Percentiles rank a stretch among this genome's conserved stretches.
Evolutionary conservation across 1,140 invertebrate genomes (phyloP).

Genomic region (Kradibia gibbosae): DNA sequence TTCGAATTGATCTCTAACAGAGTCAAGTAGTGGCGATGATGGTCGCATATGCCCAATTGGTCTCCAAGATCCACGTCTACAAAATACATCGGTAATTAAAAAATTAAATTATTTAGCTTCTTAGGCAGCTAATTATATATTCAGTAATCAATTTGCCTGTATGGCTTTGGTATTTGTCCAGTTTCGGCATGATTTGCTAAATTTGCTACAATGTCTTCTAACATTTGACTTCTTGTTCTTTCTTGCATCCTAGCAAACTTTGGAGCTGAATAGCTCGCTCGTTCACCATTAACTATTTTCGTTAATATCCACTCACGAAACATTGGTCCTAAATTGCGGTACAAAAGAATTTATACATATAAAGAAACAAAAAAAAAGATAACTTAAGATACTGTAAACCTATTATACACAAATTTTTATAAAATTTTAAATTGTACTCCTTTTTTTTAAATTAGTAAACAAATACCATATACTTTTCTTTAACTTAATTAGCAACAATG

Average conservation of each 20-base stretch:
- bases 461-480: background rate
- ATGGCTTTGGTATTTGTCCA: constrained; percentile 95
- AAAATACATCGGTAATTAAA: background rate
- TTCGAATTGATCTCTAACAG: constrained; percentile 92
- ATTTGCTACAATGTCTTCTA: constrained; percentile 95
- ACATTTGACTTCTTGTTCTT: constrained; percentile 90
- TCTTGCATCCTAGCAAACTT: constrained; percentile 97
- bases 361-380: too few species aligned
- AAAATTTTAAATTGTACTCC: too few species aligned
- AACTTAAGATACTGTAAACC: too few species aligned
- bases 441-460: too few species aligned
- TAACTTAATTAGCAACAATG: background rate
- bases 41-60: constrained; percentile 96
- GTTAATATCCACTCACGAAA: constrained; percentile 95
- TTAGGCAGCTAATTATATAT: too few species aligned
- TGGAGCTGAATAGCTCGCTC: constrained; percentile 95
- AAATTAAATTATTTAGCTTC: too few species aligned
- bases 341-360: background rate
- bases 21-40: constrained; percentile 92
- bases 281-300: constrained; percentile 97
- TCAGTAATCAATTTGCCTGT: constrained; percentile 78
- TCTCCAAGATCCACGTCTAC: constrained; percentile 88
- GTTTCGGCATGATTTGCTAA: constrained; percentile 95
- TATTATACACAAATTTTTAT: too few species aligned
- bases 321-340: constrained; percentile 70